Evolutionary conservation across 2,113 vertebrate genomes (phyloP), one percentile per base, ranked within the genome.

Genomic region (Brachirus orientalis): DNA sequence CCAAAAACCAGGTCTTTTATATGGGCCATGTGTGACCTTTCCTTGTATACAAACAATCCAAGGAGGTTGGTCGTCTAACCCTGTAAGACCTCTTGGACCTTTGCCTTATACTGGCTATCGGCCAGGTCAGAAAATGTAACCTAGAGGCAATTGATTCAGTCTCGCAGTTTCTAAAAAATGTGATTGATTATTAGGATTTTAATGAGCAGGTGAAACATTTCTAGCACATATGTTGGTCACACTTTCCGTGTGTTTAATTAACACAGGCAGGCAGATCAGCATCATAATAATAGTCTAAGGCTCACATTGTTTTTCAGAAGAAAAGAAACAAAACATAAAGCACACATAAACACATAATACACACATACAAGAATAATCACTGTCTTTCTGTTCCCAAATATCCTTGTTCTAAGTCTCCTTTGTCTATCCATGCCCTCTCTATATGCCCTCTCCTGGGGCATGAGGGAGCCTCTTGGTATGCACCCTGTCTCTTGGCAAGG

Each of bases 401-500:
- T 86, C 82, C 84, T 89, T 88, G 83, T 43, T 78, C 67, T 16
- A 2, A 33, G 53, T 77, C 63, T 87, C 79, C 79, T 79, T 51
- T 62, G 70, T 83, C 72, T 85, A 18, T 74, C 79, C 46, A 66
- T 88, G 69, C 85, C 80, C 89, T 83, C 84, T 71, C 68, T 68
- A 57, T 66, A 63, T 85, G 64, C 81, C 84, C 78, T 84, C 75
- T 83, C 72, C 74, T 82, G 70, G 79, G 89, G 82, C 84, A 77
- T 72, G 52, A 79, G 84, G 86, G 86, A 73, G 65, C 52, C 71
- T 83, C 89, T 82, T 88, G 77, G 86, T 79, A 78, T 90, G 85
- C 85, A 18, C 72, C 86, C 80, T 69, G 62, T 88, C 86, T 89
- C 75, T 82, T 78, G 73, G 89, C 90, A 90, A 92, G 90, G 88